Evolutionary conservation across 2,888 invertebrate species (phyloP).

Genomic region (Epinotia bilunana): DNA sequence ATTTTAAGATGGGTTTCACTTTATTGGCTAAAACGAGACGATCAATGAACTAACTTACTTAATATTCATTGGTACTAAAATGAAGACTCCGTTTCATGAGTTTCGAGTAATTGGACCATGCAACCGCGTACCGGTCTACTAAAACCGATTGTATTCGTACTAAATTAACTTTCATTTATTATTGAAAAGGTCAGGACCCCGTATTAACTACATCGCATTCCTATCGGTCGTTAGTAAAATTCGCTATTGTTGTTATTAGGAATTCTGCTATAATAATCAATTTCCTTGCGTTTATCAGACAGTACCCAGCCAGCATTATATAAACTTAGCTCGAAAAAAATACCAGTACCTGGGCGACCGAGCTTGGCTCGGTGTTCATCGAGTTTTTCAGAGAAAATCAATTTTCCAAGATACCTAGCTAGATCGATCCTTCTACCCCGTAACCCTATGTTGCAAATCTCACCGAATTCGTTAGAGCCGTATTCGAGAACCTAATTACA

Average conservation of each 20-base stretch:
- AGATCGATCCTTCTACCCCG: no score
- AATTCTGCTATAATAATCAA: slow-evolving; percentile 43
- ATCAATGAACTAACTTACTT: no score
- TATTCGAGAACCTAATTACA: no score
- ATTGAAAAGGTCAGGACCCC: slow-evolving; percentile 7
- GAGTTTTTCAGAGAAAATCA: no score
- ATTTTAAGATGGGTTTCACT: no score
- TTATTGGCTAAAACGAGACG: no score
- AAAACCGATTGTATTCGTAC: not conserved
- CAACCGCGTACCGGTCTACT: not conserved
- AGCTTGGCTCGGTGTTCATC: no score
- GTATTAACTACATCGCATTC: slow-evolving; percentile 25
- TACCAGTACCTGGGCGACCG: no score
- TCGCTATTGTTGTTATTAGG: slow-evolving; percentile 47
- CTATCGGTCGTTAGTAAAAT: slow-evolving; percentile 24
- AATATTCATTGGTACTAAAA: not conserved
- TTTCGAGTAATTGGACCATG: not conserved
- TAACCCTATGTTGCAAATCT: no score
- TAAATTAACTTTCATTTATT: slow-evolving; percentile 26
- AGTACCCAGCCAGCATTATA: slow-evolving; percentile 7
- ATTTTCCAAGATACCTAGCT: no score
- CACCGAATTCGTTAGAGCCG: no score
- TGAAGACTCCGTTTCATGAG: not conserved
- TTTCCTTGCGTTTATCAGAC: slow-evolving; percentile 46
- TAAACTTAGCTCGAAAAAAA: no score